Percentiles rank a stretch among this genome's conserved stretches.
Conservation (phyloP, 2,888 invertebrate genomes). For the Blastobasis lacticolella region DNA sequence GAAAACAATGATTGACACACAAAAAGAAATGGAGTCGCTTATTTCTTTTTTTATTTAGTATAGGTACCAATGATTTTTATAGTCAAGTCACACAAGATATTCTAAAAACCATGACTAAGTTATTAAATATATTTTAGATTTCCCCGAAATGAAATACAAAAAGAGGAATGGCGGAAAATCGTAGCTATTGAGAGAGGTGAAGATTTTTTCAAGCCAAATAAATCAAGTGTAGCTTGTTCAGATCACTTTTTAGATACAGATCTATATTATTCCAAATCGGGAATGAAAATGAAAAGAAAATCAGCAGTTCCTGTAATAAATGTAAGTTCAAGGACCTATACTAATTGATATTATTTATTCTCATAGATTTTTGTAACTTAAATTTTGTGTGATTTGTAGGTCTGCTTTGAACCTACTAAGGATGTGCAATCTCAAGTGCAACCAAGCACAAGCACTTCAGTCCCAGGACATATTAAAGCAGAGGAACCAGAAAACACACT, state of each 20-base stretch:
- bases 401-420: neutral
- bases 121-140: slow-evolving; percentile 2
- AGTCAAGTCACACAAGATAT: no score
- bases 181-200: slow-evolving; percentile 3
- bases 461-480: no score
- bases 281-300: neutral
- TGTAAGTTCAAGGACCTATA: neutral
- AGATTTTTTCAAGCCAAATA: slow-evolving; percentile 5
- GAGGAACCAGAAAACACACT: no score
- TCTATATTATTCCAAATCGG: neutral
- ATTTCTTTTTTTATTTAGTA: no score
- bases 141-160: slow-evolving; percentile 5
- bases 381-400: neutral
- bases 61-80: no score
- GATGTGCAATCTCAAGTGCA: neutral
- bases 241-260: slow-evolving; percentile 1
- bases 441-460: neutral
- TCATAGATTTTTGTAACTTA: neutral
- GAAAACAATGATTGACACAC: no score
- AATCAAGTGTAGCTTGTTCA: slow-evolving; percentile 1
- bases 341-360: neutral
- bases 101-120: no score
- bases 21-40: no score
- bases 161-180: slow-evolving; percentile 3
- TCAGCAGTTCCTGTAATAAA: neutral